Evolutionary conservation across 2,797 vertebrate genomes (phyloP), one percentile per base, ranked within the genome.

Genomic region (Artibeus lituratus): DNA sequence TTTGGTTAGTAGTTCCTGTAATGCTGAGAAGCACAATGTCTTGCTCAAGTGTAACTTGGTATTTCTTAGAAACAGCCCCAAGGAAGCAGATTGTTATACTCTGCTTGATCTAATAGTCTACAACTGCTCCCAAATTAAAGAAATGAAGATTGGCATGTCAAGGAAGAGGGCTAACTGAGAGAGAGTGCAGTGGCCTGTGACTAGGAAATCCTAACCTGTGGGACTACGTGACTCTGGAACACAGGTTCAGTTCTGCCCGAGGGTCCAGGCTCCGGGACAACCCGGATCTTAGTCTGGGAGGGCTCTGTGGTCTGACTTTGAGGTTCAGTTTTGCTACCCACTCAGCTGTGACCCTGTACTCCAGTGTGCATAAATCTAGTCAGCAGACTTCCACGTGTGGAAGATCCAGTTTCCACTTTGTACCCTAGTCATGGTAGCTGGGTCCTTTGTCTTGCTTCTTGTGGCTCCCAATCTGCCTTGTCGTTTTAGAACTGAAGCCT

Each of bases 1-100:
- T 67, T 88, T 90, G 72, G 49, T 70, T 85, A 81, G 92, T 81
- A 70, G 37, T 78, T 97, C 92, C 94, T 88, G 77, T 94, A 95
- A 96, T 53, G 39, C 78, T 74, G 55, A 91, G 59, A 86, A 94
- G 67, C 90, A 94, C 49, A 93, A 89, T 94, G 59, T 94, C 74
- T 92, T 22, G 0, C 65, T 95, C 49, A 85, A 53, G 55, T 5
- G 35, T 57, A 74, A 72, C 59, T 76, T 85, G 26, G 87, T 62
- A 35, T 57, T 87, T 77, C 85, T 88, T 42, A 94, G 93, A 87
- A 88, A 42, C 10, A 80, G 73, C 65, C 78, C 59, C 6, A 32
- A 86, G 55, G 88, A 80, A 72, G 80, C 24, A 44, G 69, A 80
- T 35, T 57, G 78, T 47, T 84, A 10, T n/a, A 78, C 42, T 90